Percentiles rank a stretch among this genome's conserved stretches.
Conservation (phyloP, 2,888 invertebrate genomes). For the Ecliptopera silaceata region DNA sequence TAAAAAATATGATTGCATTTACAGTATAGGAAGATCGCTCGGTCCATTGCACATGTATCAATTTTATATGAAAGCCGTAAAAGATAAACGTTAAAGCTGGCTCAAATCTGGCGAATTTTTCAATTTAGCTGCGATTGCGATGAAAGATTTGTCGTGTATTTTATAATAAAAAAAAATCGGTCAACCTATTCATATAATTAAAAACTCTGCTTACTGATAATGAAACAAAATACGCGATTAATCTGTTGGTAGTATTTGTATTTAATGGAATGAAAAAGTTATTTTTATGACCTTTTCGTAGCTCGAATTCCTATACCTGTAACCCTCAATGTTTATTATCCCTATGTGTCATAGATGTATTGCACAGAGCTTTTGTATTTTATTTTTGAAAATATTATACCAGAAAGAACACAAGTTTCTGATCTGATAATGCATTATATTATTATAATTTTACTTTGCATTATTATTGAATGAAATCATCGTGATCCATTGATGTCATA, state of each 20-base stretch:
- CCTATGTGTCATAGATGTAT: conserved; percentile 28
- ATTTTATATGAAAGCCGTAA: background rate
- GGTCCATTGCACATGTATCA: background rate
- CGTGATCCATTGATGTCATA: background rate
- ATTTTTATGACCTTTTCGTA: conserved; percentile 28
- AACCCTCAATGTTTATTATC: conserved; percentile 28
- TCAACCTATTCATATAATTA: conserved; percentile 9
- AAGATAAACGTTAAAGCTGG: background rate
- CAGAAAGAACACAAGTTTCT: conserved; percentile 1
- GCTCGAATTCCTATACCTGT: conserved; percentile 25
- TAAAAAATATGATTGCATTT: background rate
- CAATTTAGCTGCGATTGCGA: conserved; percentile 26
- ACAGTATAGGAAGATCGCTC: background rate
- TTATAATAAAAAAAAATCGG: conserved; percentile 18
- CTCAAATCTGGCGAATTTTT: conserved; percentile 17
- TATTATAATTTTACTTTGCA: conserved; percentile 10
- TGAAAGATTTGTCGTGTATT: conserved; percentile 26
- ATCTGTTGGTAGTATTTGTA: conserved; percentile 23
- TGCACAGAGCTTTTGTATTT: conserved; percentile 28
- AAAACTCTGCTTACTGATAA: conserved; percentile 6
- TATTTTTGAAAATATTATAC: conserved; percentile 9
- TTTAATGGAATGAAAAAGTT: conserved; percentile 25
- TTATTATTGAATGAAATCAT: conserved; percentile 1
- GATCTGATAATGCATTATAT: conserved; percentile 8
- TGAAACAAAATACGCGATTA: conserved; percentile 24